Evolutionary conservation across 2,113 vertebrate genomes (phyloP), one percentile per base, ranked within the genome.

Genomic region (Tapirus terrestris): DNA sequence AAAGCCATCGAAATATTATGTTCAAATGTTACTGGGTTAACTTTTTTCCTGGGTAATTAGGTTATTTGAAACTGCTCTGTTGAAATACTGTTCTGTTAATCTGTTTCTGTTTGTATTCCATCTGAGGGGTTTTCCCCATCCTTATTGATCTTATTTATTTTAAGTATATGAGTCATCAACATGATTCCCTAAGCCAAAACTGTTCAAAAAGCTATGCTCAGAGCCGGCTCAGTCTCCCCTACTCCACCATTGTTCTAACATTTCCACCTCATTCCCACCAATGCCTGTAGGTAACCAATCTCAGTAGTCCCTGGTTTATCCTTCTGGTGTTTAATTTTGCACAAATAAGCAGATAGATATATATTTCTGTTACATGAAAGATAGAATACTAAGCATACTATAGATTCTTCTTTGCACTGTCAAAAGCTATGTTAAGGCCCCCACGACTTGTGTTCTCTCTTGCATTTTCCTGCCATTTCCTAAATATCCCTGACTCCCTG

Each of bases 261-360:
- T 85, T 81, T 36, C 18, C 5, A 83, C 53, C 31, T 53, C n/a
- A 33, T 72, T 84, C 65, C 29, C 31, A 17, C 9, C 18, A 79
- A 48, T 2, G 5, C 36, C 29, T n/a, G 12, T 18, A 80, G 58
- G 9, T 48, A 65, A 45, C 23, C 17, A 70, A 18, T 61, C 14
- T 60, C 68, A 53, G 6, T 9, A 45, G 58, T 12, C 45, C 48
- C 27, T 65, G 31, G 6, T 68, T 93, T 91, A 45, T 61, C 11
- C 51, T 61, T 80, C 63, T 72, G 58, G 3, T 56, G 5, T 72
- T 91, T 94, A 73, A 48, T 58, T 94, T 87, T 91, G 25, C 67
- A 76, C 76, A 94, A 73, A 88, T 84, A 88, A 80, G 27, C 51
- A 95, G n/a, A 75, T 43, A 76, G 36, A 80, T 39, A 16, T 2